Evolutionary conservation across 2,888 invertebrate species (phyloP), one percentile per base, ranked within the genome.

Genomic region (Emmelina monodactyla): DNA sequence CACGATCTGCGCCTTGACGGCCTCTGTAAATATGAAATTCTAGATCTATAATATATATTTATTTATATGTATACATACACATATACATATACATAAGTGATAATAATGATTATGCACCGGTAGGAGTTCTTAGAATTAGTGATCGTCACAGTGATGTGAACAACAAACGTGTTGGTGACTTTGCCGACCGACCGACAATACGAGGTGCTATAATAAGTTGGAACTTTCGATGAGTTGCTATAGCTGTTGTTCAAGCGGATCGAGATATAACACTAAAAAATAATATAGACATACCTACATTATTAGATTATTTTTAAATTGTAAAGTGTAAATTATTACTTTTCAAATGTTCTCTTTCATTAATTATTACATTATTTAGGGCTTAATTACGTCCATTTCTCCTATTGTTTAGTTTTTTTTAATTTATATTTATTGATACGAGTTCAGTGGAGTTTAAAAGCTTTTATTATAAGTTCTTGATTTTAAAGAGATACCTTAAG

Each of bases 61-160:
- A n/a, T n/a, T n/a, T 68, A 60, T 70, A 64, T 71, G 72, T 70
- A 73, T 68, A 64, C 69, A 67, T 69, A 64, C 71, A 71, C 69
- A 65, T 66, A 73, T 75, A 72, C 73, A n/a, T n/a, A n/a, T n/a
- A n/a, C n/a, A n/a, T n/a, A n/a, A n/a, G 75, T 71, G 71, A 75
- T 76, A 75, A 68, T 70, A 62, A 67, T 58, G 54, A 65, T 58
- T 65, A 72, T 73, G 78, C 78, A 78, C 78, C 76, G 70, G 70
- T 78, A 76, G 75, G n/a, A 70, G 64, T 75, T 69, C 67, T 73
- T 78, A 76, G 70, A 69, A 61, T 59, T 75, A 14, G 76, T 76
- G 76, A 78, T 78, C 78, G 76, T 66, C 73, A 50, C 58, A 58
- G 63, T 58, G 63, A 66, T 64, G 61, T 62, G 62, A 68, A 66